These are phyloP conservation scores for Xyrauchen texanus DNA, from an alignment of 2,113 vertebrate species.

Conservation along the genomic window DNA sequence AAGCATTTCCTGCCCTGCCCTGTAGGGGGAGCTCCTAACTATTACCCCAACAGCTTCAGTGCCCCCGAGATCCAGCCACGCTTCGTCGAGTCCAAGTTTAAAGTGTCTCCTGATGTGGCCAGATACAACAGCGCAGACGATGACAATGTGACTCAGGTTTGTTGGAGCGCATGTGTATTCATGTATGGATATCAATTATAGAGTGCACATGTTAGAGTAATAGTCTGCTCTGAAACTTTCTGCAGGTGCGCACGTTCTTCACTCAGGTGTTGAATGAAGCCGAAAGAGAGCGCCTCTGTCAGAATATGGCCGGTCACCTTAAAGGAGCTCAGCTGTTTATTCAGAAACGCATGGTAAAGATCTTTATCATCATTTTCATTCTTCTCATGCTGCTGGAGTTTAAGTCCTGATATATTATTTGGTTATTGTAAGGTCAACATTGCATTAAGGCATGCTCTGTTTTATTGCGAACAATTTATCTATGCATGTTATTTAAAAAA, in stretches of 20 bases:
- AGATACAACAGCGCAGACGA: conserved; percentile 85
- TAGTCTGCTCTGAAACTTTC: not conserved
- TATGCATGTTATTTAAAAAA: too few species aligned
- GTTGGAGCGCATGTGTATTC: too few species aligned
- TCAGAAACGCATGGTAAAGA: conserved; percentile 87
- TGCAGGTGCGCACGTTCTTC: conserved; percentile 86
- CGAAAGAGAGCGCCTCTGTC: conserved; percentile 82
- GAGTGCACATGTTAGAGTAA: not conserved
- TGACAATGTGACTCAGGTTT: conserved; percentile 90
- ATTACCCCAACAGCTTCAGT: conserved; percentile 94
- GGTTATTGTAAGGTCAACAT: too few species aligned
- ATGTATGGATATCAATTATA: not conserved
- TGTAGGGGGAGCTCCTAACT: conserved; percentile 92
- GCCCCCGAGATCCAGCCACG: conserved; percentile 76
- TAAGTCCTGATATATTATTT: too few species aligned
- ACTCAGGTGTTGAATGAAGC: conserved; percentile 82
- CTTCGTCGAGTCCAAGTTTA: conserved; percentile 67
- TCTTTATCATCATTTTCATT: not conserved
- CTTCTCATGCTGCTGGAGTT: too few species aligned
- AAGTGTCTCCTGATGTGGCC: conserved; percentile 73
- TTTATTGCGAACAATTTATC: too few species aligned
- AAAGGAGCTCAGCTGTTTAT: conserved; percentile 90
- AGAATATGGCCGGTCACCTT: conserved; percentile 83
- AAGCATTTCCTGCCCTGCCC: not conserved
- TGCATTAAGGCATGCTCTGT: too few species aligned